Evolutionary conservation across 1,140 invertebrate genomes (phyloP).

Genomic region (Ylistrum balloti): DNA sequence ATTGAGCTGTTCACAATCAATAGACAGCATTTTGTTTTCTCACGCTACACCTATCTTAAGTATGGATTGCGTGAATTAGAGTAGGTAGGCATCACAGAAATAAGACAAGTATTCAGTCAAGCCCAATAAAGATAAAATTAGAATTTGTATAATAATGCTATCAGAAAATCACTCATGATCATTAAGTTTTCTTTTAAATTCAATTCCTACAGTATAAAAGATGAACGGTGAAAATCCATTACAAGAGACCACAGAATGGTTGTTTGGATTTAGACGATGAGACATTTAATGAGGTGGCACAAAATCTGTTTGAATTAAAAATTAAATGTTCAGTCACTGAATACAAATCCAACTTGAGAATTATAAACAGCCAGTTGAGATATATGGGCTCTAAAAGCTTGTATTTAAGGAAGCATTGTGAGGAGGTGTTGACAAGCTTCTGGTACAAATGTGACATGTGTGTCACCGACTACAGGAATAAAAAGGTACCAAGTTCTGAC

Average conservation of each 20-base stretch:
- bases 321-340: neutral
- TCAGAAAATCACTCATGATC: constrained; percentile 18
- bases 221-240: constrained; percentile 34
- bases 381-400: neutral
- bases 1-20: neutral
- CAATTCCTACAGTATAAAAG: neutral
- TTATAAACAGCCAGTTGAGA: neutral
- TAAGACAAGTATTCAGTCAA: neutral
- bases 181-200: neutral
- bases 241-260: neutral
- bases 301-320: constrained; percentile 30
- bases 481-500: neutral
- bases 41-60: neutral
- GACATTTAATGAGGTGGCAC: constrained; percentile 25
- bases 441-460: neutral
- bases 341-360: neutral
- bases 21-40: constrained; percentile 24
- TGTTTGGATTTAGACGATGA: neutral
- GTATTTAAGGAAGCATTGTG: neutral
- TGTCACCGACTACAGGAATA: neutral
- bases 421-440: constrained; percentile 15
- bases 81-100: neutral
- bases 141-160: neutral
- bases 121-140: constrained; percentile 8
- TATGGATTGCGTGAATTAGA: neutral